Conservation (phyloP, 92 coral and sea anemone species). For the Porites cylindrica region DNA sequence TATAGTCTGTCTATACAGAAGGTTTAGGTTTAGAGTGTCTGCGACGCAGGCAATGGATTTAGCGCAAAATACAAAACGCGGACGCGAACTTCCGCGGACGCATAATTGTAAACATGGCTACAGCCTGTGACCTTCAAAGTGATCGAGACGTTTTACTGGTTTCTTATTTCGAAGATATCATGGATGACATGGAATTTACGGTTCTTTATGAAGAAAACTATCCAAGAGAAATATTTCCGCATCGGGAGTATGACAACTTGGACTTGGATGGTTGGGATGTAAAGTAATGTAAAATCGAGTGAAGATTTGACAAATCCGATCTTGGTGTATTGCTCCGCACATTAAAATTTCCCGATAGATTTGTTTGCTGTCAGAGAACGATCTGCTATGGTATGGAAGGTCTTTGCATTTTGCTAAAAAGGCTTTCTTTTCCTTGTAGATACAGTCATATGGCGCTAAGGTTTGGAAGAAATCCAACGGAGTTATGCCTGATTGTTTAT, state of each 20-base stretch:
- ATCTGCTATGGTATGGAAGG: slow-evolving; percentile 67
- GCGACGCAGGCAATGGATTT: slow-evolving; percentile 4
- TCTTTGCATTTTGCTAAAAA: slow-evolving; percentile 59
- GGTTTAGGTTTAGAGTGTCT: no score
- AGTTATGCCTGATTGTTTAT: slow-evolving; percentile 67
- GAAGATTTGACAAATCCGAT: slow-evolving; percentile 49
- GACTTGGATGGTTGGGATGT: slow-evolving; percentile 34
- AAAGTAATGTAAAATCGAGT: slow-evolving; percentile 52
- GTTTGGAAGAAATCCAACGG: slow-evolving; percentile 75
- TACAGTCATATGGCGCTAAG: slow-evolving; percentile 61
- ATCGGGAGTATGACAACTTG: background rate
- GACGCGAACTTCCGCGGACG: background rate
- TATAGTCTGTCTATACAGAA: no score
- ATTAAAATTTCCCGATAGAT: slow-evolving; percentile 53
- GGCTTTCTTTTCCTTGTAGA: slow-evolving; percentile 69
- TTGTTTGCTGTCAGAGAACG: slow-evolving; percentile 70
- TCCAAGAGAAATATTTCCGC: no score
- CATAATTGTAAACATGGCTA: slow-evolving; percentile 17
- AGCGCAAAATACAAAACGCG: slow-evolving; percentile 39
- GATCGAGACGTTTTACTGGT: no score
- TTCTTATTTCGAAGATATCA: no score
- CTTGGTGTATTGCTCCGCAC: slow-evolving; percentile 12
- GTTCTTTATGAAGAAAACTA: no score
- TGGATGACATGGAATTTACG: background rate
- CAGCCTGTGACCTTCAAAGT: background rate